phyloP scores from a whole-genome alignment of 2,113 vertebrate species.

The Nannobrachium achirus region DNA sequence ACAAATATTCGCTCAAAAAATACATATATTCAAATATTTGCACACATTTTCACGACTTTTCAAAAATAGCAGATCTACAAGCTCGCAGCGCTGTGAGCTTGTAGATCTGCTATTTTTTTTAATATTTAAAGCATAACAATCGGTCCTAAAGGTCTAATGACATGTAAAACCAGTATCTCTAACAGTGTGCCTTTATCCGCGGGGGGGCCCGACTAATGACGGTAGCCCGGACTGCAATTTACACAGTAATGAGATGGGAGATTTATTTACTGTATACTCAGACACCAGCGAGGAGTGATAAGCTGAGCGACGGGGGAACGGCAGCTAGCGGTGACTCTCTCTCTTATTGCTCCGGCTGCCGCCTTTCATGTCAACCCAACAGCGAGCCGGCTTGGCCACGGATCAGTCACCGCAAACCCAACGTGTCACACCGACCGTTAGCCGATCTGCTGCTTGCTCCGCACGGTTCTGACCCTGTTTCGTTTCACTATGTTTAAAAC shows the following conservation, averaged over 20 bases:
- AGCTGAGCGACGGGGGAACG: slow-evolving; percentile 42
- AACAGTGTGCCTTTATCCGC: slow-evolving; percentile 61
- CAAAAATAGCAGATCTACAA: too few relatives aligned
- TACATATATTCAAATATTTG: too few relatives aligned
- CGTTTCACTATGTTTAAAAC: too few relatives aligned
- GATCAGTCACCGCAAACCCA: neutral
- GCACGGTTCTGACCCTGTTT: too few relatives aligned
- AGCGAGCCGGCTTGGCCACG: neutral
- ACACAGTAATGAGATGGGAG: slow-evolving; percentile 67
- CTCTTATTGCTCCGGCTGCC: slow-evolving; percentile 33
- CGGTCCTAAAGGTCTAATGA: too few relatives aligned
- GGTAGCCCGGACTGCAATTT: slow-evolving; percentile 66
- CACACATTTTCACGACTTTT: too few relatives aligned
- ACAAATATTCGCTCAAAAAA: too few relatives aligned
- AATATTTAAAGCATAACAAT: too few relatives aligned
- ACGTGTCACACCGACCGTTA: neutral
- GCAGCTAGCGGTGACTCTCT: slow-evolving; percentile 35
- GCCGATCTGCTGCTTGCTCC: too few relatives aligned
- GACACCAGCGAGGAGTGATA: slow-evolving; percentile 56
- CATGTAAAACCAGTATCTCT: slow-evolving; percentile 54
- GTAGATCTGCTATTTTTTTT: too few relatives aligned
- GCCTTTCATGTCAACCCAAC: slow-evolving; percentile 21
- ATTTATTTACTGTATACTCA: slow-evolving; percentile 64
- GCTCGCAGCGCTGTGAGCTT: too few relatives aligned
- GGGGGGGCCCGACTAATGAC: slow-evolving; percentile 65